phyloP scores from a whole-genome alignment of 2,888 invertebrate genomes.

The Isoperla grammatica region DNA sequence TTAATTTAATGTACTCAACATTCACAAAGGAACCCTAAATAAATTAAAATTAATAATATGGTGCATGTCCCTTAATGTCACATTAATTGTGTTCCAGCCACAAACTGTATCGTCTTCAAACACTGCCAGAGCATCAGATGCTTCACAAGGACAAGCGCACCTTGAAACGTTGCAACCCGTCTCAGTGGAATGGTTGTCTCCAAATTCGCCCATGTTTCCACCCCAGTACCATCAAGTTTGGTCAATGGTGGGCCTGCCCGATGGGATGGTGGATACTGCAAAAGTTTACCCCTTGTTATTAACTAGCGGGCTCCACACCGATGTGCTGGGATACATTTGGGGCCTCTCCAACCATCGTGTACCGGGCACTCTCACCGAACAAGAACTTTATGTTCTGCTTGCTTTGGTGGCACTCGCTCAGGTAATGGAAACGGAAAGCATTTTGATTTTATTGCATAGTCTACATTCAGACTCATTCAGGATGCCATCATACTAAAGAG shows the following conservation, averaged over 20 bases:
- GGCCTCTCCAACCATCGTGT: conserved; percentile 46
- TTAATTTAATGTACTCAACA: too few relatives aligned
- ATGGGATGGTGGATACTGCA: conserved; percentile 42
- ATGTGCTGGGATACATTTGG: conserved; percentile 48
- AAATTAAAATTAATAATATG: not conserved
- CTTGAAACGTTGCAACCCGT: conserved; percentile 1
- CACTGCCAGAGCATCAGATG: not conserved
- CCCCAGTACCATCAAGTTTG: conserved; percentile 44
- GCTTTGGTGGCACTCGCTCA: conserved; percentile 48
- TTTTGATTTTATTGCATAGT: too few relatives aligned
- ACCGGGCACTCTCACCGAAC: conserved; percentile 45
- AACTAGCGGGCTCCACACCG: conserved; percentile 46
- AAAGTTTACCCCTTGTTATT: conserved; percentile 45
- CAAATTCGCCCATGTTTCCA: conserved; percentile 42
- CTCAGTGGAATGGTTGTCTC: conserved; percentile 40
- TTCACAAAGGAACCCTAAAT: too few relatives aligned
- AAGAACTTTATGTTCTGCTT: conserved; percentile 45
- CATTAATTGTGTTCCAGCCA: not conserved
- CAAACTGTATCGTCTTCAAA: not conserved
- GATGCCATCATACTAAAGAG: too few relatives aligned
- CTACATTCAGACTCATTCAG: too few relatives aligned
- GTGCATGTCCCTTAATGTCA: not conserved
- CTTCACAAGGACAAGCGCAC: not conserved
- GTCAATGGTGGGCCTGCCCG: conserved; percentile 42
- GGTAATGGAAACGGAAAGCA: conserved; percentile 34